Base-by-base conservation (phyloP, 2,888 invertebrate species). In the Brenthis ino region DNA sequence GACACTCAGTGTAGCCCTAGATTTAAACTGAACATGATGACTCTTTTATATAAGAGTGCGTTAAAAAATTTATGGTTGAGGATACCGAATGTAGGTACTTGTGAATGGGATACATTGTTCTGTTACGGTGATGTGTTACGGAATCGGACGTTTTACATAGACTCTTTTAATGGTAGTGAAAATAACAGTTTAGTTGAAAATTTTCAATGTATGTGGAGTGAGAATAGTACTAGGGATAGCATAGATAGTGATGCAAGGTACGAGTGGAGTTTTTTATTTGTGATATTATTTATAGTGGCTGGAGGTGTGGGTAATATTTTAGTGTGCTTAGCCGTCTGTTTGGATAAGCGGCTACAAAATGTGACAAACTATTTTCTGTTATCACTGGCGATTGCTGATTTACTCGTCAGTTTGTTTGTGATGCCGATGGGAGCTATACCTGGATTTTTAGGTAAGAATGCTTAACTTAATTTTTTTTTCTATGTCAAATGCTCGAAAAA, bases 341-440 rank as follows among this genome's bases (percentile, higher is more conserved):
- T 98, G 82, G 99, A 99, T 92, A 95, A 97, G 72, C 94, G 97
- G 79, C 92, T 99, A 72, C 98, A 99, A 89, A 99, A 98, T 88
- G 97, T 98, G 75, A 99, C 99, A 74, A 99, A 99, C 92, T 98
- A 98, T 91, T 99, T 99, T 87, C 94, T 99, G 73, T 94, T 98
- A 79, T 98, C 98, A 28, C 89, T 99, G 85, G 98, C 98, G 57
- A 96, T 98, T 66, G 98, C 99, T 65, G 99, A 99, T 92, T 93
- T 99, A 69, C 94, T 99, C 73, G 98, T 99, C 82, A 98, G 98
- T 81, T 90, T 98, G 73, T 96, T 98, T 82, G 99, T 99, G 68
- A 99, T 99, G 99, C 99, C 99, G 4, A 94, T 98, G 85, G 98
- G 98, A 71, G 98, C 99, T 51, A 96, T 98, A 79, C 97, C 97